phyloP scores from a whole-genome alignment of 1,140 invertebrate genomes.

The Platorchestia sp. region DNA sequence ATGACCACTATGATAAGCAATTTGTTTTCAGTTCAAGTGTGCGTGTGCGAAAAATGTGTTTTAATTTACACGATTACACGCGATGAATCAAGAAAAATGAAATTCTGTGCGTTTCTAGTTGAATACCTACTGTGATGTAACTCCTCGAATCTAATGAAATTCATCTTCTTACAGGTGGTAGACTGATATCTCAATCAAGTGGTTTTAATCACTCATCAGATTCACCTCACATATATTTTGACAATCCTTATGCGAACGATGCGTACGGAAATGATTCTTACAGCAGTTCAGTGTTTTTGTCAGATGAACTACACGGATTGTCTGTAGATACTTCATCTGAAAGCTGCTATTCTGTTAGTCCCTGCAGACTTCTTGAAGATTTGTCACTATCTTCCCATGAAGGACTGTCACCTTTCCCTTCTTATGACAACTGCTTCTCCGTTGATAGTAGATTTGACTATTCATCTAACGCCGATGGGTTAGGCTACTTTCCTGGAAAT shows the following conservation, averaged over 20 bases:
- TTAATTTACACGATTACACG: too few species aligned
- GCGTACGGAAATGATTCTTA: neutral
- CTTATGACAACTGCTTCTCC: neutral
- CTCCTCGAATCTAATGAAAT: neutral
- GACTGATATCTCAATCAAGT: conserved; percentile 37
- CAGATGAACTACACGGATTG: neutral
- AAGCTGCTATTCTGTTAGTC: neutral
- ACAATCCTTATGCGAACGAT: neutral
- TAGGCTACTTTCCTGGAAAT: neutral
- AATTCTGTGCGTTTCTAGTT: too few species aligned
- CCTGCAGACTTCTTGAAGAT: conserved; percentile 39
- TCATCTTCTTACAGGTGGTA: conserved; percentile 34
- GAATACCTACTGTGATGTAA: neutral
- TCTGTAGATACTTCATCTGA: neutral
- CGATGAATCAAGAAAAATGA: neutral
- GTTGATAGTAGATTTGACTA: neutral
- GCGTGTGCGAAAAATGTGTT: too few species aligned
- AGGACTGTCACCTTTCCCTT: neutral
- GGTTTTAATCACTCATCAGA: neutral
- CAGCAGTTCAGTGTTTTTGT: neutral
- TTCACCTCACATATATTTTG: conserved; percentile 28
- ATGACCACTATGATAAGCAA: neutral
- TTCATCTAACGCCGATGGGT: neutral
- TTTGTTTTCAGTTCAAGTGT: neutral
- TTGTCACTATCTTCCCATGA: neutral